These are phyloP conservation scores for Dromococcyx pavoninus DNA, from an alignment of 2,797 vertebrate genomes.

Conservation along the genomic window DNA sequence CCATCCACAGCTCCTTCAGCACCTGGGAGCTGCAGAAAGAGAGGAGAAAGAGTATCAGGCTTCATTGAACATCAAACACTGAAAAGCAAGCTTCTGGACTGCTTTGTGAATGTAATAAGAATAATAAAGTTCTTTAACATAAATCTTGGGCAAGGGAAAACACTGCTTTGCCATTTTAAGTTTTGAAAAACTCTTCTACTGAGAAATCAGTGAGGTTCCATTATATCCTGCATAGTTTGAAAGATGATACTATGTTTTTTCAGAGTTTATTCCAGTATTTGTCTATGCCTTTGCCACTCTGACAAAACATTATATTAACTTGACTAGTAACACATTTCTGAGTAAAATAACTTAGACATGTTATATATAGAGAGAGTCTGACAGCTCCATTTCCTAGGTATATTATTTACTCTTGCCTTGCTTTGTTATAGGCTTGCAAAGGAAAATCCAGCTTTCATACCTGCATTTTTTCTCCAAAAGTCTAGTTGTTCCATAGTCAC, in stretches of 20 bases:
- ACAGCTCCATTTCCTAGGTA: not conserved
- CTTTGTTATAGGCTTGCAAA: not conserved
- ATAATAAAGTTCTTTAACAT: not conserved
- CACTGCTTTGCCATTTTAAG: not conserved
- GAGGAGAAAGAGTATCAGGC: too few species aligned
- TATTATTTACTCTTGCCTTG: not conserved
- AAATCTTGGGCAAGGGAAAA: accelerated
- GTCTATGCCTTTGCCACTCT: not conserved
- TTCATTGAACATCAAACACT: not conserved
- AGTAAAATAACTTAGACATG: not conserved
- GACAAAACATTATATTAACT: not conserved
- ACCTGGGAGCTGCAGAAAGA: not conserved
- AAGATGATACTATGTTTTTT: not conserved
- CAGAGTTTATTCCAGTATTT: not conserved
- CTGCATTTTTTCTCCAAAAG: not conserved
- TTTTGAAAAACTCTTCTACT: not conserved
- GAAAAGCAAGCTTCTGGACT: not conserved
- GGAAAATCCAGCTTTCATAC: not conserved
- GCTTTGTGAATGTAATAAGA: not conserved
- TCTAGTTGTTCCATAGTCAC: not conserved
- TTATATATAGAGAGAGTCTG: not conserved
- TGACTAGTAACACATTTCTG: not conserved
- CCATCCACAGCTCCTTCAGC: not conserved
- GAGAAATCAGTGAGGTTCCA: not conserved
- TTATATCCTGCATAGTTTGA: not conserved